Evolutionary conservation across 2,113 vertebrate species (phyloP).

Genomic region (Calypte anna): DNA sequence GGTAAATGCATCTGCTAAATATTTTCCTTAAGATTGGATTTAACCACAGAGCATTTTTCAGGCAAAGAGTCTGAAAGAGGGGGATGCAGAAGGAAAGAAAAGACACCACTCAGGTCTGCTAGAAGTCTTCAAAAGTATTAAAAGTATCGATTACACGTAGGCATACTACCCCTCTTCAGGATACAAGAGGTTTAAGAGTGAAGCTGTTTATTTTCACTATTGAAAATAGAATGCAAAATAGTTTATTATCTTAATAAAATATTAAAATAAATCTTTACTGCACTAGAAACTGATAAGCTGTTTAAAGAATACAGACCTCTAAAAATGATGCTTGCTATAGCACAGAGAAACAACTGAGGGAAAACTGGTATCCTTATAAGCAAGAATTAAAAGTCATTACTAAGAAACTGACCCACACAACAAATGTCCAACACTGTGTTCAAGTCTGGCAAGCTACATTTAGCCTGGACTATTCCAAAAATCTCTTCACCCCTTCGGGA

Average conservation of each 20-base stretch:
- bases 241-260: not conserved
- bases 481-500: not conserved
- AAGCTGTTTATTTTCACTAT: not conserved
- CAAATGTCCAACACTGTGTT: not conserved
- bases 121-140: not conserved
- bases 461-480: not conserved
- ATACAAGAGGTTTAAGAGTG: not conserved
- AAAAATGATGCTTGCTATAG: not conserved
- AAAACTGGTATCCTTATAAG: not conserved
- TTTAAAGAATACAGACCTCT: not conserved
- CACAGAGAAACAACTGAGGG: not conserved
- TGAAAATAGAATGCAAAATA: not conserved
- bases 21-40: not conserved
- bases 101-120: not conserved
- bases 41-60: not conserved
- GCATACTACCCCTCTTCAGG: not conserved
- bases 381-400: not conserved
- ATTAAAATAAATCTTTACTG: not conserved
- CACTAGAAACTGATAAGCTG: not conserved
- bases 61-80: not conserved
- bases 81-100: not conserved
- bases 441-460: not conserved
- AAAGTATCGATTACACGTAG: not conserved
- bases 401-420: not conserved
- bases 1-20: not conserved